Evolutionary conservation across 2,888 invertebrate species (phyloP).

Genomic region (Erebia palarica): DNA sequence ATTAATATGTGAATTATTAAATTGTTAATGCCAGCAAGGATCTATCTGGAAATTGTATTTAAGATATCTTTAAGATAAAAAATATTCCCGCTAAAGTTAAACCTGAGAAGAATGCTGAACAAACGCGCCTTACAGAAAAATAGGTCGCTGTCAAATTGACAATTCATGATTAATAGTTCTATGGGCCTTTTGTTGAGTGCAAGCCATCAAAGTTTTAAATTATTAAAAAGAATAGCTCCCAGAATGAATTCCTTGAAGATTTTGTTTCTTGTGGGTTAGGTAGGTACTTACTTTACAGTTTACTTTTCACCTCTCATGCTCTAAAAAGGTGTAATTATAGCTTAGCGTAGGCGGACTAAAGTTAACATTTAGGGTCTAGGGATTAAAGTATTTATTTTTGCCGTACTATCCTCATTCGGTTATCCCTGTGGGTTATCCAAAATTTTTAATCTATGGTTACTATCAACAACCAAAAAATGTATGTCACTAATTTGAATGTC

Average conservation of each 20-base stretch:
- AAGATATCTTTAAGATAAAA: constrained; percentile 14
- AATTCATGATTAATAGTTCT: constrained; percentile 64
- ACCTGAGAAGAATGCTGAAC: constrained; percentile 58
- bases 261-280: neutral
- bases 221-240: neutral
- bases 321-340: too few relatives aligned
- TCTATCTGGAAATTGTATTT: neutral
- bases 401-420: too few relatives aligned
- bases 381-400: too few relatives aligned
- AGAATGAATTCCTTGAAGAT: neutral
- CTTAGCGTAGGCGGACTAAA: too few relatives aligned
- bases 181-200: constrained; percentile 1
- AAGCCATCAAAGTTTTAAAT: constrained; percentile 4
- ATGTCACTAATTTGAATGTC: too few relatives aligned
- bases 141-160: constrained; percentile 71
- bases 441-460: too few relatives aligned
- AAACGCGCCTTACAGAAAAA: constrained; percentile 55
- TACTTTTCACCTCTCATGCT: too few relatives aligned
- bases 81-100: constrained; percentile 51
- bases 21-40: neutral
- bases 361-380: too few relatives aligned
- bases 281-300: neutral
- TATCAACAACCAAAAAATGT: too few relatives aligned
- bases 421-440: too few relatives aligned
- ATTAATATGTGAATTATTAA: neutral